Evolutionary conservation across 1,140 invertebrate species (phyloP).

Genomic region (Campoletis sonorensis): DNA sequence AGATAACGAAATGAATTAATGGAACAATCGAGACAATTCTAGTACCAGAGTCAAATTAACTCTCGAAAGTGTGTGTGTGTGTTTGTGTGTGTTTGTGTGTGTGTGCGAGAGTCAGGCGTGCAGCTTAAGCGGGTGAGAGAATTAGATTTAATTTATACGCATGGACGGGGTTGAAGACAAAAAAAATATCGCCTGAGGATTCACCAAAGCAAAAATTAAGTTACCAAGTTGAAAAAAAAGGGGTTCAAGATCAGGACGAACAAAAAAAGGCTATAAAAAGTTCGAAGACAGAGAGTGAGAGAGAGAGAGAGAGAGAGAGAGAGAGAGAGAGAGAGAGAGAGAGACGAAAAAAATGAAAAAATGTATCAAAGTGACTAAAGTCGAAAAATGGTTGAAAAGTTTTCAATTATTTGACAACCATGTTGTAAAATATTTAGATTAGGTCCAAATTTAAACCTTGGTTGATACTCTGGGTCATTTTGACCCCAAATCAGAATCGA

Average conservation of each 20-base stretch:
- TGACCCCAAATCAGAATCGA: no score
- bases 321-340: no score
- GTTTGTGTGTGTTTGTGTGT: not conserved
- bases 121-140: not conserved
- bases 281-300: no score
- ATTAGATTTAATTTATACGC: slow-evolving; percentile 28
- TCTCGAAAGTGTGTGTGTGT: not conserved
- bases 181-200: slow-evolving; percentile 5
- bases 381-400: not conserved
- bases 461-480: no score
- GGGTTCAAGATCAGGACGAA: not conserved
- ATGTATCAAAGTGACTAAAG: no score
- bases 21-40: slow-evolving; percentile 29
- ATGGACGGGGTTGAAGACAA: not conserved
- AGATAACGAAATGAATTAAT: slow-evolving; percentile 35
- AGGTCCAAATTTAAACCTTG: no score
- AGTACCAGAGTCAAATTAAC: slow-evolving; percentile 17
- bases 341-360: not conserved
- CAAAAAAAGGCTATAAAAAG: not conserved
- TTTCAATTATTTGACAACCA: not conserved
- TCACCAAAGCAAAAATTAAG: not conserved
- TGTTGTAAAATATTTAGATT: no score
- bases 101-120: not conserved
- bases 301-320: no score
- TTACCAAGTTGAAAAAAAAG: slow-evolving; percentile 4